Evolutionary conservation across 2,888 invertebrate species (phyloP), one percentile per base, ranked within the genome.

Genomic region (Melanotus villosus): DNA sequence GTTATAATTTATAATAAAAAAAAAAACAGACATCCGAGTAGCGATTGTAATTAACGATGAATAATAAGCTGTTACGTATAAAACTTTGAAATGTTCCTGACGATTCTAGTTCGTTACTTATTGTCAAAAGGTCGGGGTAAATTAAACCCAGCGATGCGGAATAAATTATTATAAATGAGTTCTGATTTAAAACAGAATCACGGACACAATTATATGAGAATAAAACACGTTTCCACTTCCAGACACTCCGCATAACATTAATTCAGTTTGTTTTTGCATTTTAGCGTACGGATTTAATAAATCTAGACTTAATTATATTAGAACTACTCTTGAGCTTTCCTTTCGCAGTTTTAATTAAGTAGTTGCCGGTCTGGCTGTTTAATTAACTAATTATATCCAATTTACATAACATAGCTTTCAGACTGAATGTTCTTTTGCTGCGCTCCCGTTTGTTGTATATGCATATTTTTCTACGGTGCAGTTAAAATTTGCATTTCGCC

Each of bases 331-430:
- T 45, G 47, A 65, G 36, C 58, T 38, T 41, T 63, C 18, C 38
- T 58, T 57, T 36, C 36, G 65, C 57, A 58, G 38, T 58, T 58
- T 65, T 65, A 65, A 65, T 65, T 65, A 57, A 58, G 65, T 65
- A 65, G 65, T 58, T 65, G 65, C 65, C 65, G 65, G 65, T 47
- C 47, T 57, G 58, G 59, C 41, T 60, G 47, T 47, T 60, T 60
- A 60, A 60, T 60, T 60, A 60, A 60, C 59, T 60, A 60, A 60
- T 60, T 60, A 43, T 60, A 32, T 30, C 45, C 19, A 60, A 60
- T 60, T 60, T 60, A 47, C 59, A 60, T 60, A 60, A 60, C 59
- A 43, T 32, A 16, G 34, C 58, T 12, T 56, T n/a, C 43, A 26
- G 32, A 32, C n/a, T 6, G 30, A 10, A 14, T 30, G 50, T 30